Evolutionary conservation across 2,797 vertebrate genomes (phyloP), one percentile per base, ranked within the genome.

Genomic region (Onychomys leucogaster): DNA sequence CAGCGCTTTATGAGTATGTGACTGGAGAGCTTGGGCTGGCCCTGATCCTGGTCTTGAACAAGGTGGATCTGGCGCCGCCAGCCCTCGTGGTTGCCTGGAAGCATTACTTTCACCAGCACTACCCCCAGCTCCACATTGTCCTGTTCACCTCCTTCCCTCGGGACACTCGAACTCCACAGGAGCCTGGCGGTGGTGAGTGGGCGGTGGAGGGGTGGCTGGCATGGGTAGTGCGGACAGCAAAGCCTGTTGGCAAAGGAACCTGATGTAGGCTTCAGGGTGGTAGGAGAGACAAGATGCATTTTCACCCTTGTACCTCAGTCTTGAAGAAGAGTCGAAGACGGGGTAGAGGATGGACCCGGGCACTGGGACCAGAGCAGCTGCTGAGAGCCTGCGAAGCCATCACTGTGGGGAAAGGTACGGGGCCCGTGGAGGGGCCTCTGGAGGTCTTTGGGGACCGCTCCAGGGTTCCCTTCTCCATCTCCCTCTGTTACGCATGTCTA

Each of bases 141-240:
- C 99, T 99, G 96, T 99, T 99, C 97, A 99, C 99, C 75, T 99
- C 99, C 7, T 99, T 99, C 95, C 99, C 99, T 23, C 99, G 99
- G 87, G 99, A 99, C 75, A 98, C 99, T 6, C 78, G 95, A 0
- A 73, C 77, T 10, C 97, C 97, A 46, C 98, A 98, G 61, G 94
- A 97, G 57, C 94, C 97, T 1, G 37, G 98, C 8, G 87, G 97
- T 27, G 98, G 98, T 98, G 78, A 98, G 98, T 88, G 32, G 49
- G 34, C 49, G 13, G 2, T n/a, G n/a, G 27, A 25, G 59, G 9
- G 59, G 59, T 43, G 84, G 69, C 41, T 52, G n/a, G 85, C 61
- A 69, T 52, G 29, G 80, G 25, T 67, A 4, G 49, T n/a, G 91
- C 90, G 32, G 63, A 65, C 27, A 90, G 55, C 87, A 37, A 84